Base-by-base conservation (phyloP, 2,888 invertebrate genomes). In the Spatulosminthurus flaviceps region DNA sequence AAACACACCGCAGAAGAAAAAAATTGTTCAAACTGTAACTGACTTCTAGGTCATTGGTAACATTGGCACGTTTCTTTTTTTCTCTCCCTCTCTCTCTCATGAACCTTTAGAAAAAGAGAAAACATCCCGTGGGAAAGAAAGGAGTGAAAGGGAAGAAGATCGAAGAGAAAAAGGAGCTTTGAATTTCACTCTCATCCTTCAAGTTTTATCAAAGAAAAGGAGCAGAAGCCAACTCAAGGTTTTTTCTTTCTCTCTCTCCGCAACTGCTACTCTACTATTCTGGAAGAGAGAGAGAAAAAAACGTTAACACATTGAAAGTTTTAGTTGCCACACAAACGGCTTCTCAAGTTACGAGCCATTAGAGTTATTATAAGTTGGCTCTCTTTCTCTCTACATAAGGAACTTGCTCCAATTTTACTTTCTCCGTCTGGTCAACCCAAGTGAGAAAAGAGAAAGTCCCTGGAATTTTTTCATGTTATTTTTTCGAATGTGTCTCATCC, bases 291-390 rank as follows among this genome's bases (percentile, higher is more conserved):
- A 41, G 22, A 42, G 51, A 43, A 42, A 51, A 51, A 16, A 72
- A 71, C 21, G 19, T 1, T 16, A n/a, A 41, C 41, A n/a, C 21
- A 29, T 34, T 22, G 71, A n/a, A 34, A 34, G 41, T 69, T 28
- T n/a, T 16, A 21, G 41, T 1, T 70, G 41, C 22, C 41, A 21
- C 70, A 21, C 70, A 72, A 41, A 24, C 22, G 21, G 75, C 34
- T 22, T 29, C 64, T 76, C 76, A 76, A 76, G 67, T 76, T 76
- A 43, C 76, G 64, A 75, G n/a, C 66, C 75, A 64, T 75, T 75
- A 41, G 5, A 22, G 60, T 51, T 51, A 51, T 51, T n/a, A 19
- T 51, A 51, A 34, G 34, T 34, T 34, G 34, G 9, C n/a, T n/a
- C n/a, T n/a, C n/a, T n/a, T n/a, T n/a, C n/a, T n/a, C n/a, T n/a